Percentiles rank a stretch among this genome's conserved stretches.
Conservation (phyloP, 2,113 vertebrate genomes). For the Cochlearius cochlearius region DNA sequence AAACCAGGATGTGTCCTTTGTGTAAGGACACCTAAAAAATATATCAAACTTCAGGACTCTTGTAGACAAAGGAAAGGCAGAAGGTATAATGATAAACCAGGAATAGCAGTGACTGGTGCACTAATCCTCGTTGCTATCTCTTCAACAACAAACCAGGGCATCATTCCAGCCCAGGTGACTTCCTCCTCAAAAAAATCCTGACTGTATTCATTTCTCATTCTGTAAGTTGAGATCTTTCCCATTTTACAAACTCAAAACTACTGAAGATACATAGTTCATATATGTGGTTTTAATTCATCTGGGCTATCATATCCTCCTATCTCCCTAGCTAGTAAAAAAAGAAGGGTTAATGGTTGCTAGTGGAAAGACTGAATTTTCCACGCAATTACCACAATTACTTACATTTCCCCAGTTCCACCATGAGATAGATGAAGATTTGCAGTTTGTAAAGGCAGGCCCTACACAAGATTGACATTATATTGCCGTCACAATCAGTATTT, state of each 20-base stretch:
- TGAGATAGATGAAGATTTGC: not conserved
- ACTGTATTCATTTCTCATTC: not conserved
- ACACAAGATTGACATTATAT: not conserved
- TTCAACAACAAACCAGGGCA: not conserved
- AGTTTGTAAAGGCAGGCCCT: not conserved
- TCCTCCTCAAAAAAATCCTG: not conserved
- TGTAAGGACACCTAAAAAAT: not conserved
- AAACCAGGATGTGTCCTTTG: not conserved
- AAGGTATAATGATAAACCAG: not conserved
- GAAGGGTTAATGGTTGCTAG: not conserved
- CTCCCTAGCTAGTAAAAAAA: not conserved
- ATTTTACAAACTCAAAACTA: not conserved
- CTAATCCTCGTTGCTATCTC: not conserved
- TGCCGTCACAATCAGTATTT: not conserved
- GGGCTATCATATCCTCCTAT: fast-evolving
- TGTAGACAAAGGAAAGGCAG: not conserved
- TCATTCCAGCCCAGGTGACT: not conserved
- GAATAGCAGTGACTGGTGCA: not conserved
- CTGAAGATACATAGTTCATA: not conserved
- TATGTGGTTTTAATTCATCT: not conserved
- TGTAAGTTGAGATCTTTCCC: not conserved
- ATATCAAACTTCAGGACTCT: not conserved
- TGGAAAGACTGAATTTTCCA: not conserved
- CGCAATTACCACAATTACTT: not conserved
- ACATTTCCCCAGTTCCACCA: not conserved